Conservation (phyloP, 2,888 invertebrate genomes). For the Brachyptera putata region DNA sequence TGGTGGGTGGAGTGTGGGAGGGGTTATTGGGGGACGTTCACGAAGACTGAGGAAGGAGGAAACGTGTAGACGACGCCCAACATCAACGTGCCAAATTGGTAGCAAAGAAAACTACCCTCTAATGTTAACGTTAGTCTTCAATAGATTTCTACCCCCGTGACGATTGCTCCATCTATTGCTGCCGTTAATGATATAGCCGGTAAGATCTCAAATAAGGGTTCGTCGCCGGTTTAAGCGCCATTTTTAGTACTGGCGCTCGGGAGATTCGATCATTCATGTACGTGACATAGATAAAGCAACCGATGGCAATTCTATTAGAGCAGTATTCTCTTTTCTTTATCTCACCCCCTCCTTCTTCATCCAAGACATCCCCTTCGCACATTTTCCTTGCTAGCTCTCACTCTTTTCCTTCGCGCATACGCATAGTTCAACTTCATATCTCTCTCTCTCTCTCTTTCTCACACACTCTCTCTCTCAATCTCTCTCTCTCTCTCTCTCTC, state of each 20-base stretch:
- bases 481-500: neutral
- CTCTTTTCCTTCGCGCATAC: neutral
- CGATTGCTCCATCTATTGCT: conserved; percentile 5
- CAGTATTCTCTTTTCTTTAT: neutral
- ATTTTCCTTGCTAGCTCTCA: neutral
- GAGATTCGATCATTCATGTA: too few relatives aligned
- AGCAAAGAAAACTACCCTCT: conserved; percentile 24
- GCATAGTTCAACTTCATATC: neutral
- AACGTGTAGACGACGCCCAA: conserved; percentile 2
- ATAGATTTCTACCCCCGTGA: conserved; percentile 20
- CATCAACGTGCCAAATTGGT: conserved; percentile 25
- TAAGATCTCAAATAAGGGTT: too few relatives aligned
- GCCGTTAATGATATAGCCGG: too few relatives aligned
- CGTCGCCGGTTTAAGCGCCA: too few relatives aligned
- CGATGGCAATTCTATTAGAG: conserved; percentile 19
- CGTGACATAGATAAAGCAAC: neutral
- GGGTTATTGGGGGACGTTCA: too few relatives aligned
- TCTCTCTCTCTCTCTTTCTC: neutral
- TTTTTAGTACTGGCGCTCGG: too few relatives aligned
- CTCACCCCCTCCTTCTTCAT: neutral
- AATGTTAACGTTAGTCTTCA: conserved; percentile 28
- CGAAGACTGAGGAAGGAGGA: neutral
- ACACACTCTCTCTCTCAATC: neutral
- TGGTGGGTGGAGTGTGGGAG: too few relatives aligned
- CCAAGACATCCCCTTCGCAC: too few relatives aligned